These are phyloP conservation scores for Zaprionus inermis DNA, from an alignment of 1,140 invertebrate species.

Conservation along the genomic window DNA sequence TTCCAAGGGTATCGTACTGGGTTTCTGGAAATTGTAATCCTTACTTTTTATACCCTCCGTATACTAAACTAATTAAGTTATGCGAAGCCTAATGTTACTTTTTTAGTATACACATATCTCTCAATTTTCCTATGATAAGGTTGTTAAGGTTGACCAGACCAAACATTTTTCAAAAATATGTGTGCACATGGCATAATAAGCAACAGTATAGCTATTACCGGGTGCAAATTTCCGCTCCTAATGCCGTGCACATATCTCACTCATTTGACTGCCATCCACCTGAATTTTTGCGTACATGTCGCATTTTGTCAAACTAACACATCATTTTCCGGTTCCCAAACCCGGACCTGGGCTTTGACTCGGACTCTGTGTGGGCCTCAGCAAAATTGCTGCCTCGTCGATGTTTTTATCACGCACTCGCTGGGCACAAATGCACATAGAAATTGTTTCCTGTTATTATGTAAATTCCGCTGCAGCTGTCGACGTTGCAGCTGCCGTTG, in stretches of 20 bases:
- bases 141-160: neutral
- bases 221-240: neutral
- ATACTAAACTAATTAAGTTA: no score
- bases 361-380: neutral
- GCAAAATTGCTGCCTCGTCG: neutral
- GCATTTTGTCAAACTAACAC: conserved; percentile 78
- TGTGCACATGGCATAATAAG: neutral
- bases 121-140: no score
- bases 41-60: no score
- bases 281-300: conserved; percentile 33
- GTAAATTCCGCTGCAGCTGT: conserved; percentile 53
- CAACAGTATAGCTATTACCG: neutral
- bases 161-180: neutral
- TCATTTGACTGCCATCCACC: neutral
- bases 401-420: conserved; percentile 51
- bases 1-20: no score
- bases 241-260: neutral
- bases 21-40: no score
- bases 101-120: no score
- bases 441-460: conserved; percentile 81
- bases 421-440: conserved; percentile 51
- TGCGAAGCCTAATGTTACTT: no score
- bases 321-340: conserved; percentile 60
- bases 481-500: conserved; percentile 7
- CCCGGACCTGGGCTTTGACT: neutral